Evolutionary conservation across 2,888 invertebrate genomes (phyloP).

Genomic region (Apomyelois bistriatella): DNA sequence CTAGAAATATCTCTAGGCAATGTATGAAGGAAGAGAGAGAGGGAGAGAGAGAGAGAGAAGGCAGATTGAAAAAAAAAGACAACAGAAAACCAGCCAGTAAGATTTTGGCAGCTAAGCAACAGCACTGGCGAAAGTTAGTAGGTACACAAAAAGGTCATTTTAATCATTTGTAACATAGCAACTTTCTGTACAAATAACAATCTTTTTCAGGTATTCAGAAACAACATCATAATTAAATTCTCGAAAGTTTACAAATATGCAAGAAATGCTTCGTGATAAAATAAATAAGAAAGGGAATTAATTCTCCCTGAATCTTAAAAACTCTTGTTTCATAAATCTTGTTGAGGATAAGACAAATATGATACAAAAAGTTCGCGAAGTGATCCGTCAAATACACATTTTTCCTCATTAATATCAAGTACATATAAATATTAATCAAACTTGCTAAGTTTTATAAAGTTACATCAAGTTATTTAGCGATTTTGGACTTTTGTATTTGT

Average conservation of each 20-base stretch:
- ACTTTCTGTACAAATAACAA: background rate
- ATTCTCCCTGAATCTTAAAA: conserved; percentile 5
- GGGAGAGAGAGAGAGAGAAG: too few species aligned
- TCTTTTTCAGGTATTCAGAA: background rate
- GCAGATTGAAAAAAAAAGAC: too few species aligned
- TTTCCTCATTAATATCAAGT: conserved; percentile 14
- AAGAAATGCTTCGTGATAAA: background rate
- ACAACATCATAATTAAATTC: background rate
- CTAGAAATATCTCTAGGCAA: too few species aligned
- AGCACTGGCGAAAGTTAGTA: too few species aligned
- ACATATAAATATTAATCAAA: conserved; percentile 13
- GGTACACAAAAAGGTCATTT: too few species aligned
- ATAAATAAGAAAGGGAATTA: conserved; percentile 5
- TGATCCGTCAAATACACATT: conserved; percentile 13
- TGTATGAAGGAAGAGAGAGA: too few species aligned
- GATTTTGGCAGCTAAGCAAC: too few species aligned
- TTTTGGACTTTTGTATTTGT: background rate
- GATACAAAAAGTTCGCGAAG: conserved; percentile 11
- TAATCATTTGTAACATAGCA: too few species aligned
- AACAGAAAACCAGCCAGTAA: too few species aligned
- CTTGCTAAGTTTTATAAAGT: conserved; percentile 11
- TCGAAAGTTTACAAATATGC: background rate
- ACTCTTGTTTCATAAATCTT: conserved; percentile 13
- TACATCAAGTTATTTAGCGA: conserved; percentile 3
- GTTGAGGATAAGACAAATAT: conserved; percentile 5